Evolutionary conservation across 2,113 vertebrate genomes (phyloP), one percentile per base, ranked within the genome.

Genomic region (Romanogobio albipinnatus): DNA sequence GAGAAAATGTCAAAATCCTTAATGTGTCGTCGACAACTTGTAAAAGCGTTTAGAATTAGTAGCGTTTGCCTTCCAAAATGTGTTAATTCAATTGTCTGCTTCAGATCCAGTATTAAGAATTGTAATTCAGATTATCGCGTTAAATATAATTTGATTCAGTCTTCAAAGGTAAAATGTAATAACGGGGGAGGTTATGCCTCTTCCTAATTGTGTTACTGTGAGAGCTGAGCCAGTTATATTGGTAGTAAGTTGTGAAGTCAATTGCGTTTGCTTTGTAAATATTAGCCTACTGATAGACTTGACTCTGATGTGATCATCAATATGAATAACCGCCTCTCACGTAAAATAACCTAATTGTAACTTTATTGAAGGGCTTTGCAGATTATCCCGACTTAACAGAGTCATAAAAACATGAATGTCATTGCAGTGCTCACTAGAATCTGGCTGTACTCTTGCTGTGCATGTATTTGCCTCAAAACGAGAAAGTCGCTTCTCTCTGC

Each of bases 121-220:
- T 92, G 91, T 92, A 90, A 89, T 91, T 88, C 86, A 92, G 92
- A 93, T 94, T 95, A 94, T 93, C 92, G 83, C 91, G 93, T 95
- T 95, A 93, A 90, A 93, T 74, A 84, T 62, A 92, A 93, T 92
- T 93, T 83, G 91, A 93, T 93, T 89, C 90, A 86, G 90, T 89
- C 83, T 82, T 83, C 87, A 86, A 90, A 90, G 87, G 81, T 90
- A 89, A 88, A 92, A 91, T 90, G 59, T 86, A 89, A 90, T 89
- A 90, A 84, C 88, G 81, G n/a, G 76, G 76, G 70, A 88, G 86
- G 89, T 90, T 92, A 89, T 86, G 90, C 39, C 81, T 90, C 86
- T 84, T 82, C 85, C 75, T 89, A 89, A 92, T 91, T 58, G 85
- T 78, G 90, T 92, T 90, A 90, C 83, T 82, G 90, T 19, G 85